Conservation (phyloP, 1,140 invertebrate genomes). For the Hydropsyche tenuis region DNA sequence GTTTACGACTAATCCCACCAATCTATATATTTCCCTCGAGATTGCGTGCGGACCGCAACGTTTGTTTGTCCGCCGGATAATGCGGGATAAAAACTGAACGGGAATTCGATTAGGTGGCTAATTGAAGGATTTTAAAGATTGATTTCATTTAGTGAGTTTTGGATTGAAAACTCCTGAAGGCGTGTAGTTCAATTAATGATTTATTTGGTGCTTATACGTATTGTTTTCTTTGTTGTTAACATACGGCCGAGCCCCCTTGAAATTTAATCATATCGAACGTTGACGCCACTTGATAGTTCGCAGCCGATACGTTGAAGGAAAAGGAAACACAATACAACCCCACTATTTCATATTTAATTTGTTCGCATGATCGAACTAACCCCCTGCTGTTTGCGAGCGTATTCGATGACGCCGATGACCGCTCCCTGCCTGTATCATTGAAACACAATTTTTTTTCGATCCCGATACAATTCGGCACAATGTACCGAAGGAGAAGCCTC, state of each 20-base stretch:
- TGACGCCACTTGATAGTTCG: constrained; percentile 27
- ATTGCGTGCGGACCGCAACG: constrained; percentile 3
- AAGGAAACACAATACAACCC: constrained; percentile 28
- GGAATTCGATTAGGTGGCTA: not conserved
- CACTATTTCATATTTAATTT: constrained; percentile 30
- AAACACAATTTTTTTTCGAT: not conserved
- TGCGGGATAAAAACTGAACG: not conserved
- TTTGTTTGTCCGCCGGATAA: not conserved
- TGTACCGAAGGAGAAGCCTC: not conserved
- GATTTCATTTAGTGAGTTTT: too few relatives aligned
- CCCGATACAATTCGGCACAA: not conserved
- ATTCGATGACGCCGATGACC: constrained; percentile 17
- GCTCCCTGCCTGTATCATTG: not conserved
- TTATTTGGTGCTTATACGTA: too few relatives aligned
- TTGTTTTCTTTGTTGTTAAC: not conserved
- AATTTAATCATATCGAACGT: constrained; percentile 13
- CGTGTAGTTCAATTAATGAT: too few relatives aligned
- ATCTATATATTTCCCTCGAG: constrained; percentile 9
- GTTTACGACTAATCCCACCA: constrained; percentile 22
- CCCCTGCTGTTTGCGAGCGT: not conserved
- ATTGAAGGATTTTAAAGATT: too few relatives aligned
- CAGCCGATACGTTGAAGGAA: not conserved
- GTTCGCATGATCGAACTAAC: constrained; percentile 24
- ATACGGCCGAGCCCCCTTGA: constrained; percentile 21
- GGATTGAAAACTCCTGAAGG: too few relatives aligned